Base-by-base conservation (phyloP, 1,140 invertebrate species). In the Drosophila melanica region DNA sequence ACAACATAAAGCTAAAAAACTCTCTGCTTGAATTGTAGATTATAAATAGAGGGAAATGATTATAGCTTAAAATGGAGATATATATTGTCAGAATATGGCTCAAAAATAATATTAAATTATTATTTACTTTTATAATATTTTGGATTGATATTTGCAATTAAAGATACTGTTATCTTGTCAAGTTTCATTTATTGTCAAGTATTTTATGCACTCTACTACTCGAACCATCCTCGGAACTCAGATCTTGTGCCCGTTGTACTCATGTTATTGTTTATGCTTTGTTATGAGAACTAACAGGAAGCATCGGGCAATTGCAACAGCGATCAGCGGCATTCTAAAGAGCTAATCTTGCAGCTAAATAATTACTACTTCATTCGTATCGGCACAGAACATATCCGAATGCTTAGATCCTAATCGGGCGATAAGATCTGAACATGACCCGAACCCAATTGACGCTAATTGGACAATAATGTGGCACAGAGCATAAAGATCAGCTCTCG, bases 371-470 rank as follows among this genome's bases (percentile, higher is more conserved):
- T 35, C 33, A 35, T 7, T 27, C 27, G 27, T 27, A 27, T 27
- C 27, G 27, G 16, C 53, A 12, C 10, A 11, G 12, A 53, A 64
- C 44, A 67, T 59, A 41, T 45, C 64, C 64, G 44, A 18, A 16
- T 50, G 48, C 16, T 63, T 58, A 66, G 70, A 68, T 73, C 41
- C 54, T 42, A 55, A 66, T 63, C 79, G 57, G 60, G 80, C 60
- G 75, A 82, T 82, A 68, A 64, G 68, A 85, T 85, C 80, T 53
- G 16, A 55, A 39, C 59, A 59, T 59, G 37, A 67, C 33, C n/a
- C 14, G 20, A 45, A 37, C 60, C 64, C 63, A 85, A 85, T 85
- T 81, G 85, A 87, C 67, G 75, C 66, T 81, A 87, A 85, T 85
- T 85, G 81, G 62, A 62, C 70, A 75, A 85, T 81, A 81, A 75